Evolutionary conservation across 2,888 invertebrate species (phyloP), one percentile per base, ranked within the genome.

Genomic region (Phania funesta): DNA sequence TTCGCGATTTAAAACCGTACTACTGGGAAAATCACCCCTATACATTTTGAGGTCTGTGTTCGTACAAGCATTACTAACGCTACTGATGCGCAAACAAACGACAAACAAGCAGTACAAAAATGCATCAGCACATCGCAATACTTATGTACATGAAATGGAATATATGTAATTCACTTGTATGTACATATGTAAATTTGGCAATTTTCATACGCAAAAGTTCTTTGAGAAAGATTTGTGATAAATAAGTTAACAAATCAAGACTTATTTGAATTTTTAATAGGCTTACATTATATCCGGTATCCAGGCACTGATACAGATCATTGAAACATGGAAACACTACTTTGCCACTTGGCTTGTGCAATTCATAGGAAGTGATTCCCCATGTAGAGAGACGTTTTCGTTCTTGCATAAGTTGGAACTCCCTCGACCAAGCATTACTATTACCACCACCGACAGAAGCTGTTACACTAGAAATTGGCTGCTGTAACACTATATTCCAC

Each of bases 301-400:
- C 96, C 71, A 94, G 91, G 88, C 97, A 98, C 71, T 96, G 95
- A 90, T 96, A 98, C 83, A 99, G 92, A 80, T 96, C 95, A 73
- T 97, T 96, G 0, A 96, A 95, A 79, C 97, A 96, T 13, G 98
- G 97, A 91, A 98, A 98, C 77, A 98, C 94, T 85, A 99, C 94
- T 87, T 96, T 94, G 26, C 97, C 97, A 24, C 95, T 94, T 7
- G 92, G 93, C 35, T 94, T 93, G 86, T 98, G 96, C 65, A 98
- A 92, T 90, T 98, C 97, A 88, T 98, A 99, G 0, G 97, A 96
- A 0, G 97, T 97, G 74, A 99, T 98, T 22, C 99, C 98, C 95
- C 96, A 97, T 0, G 96, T 96, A 0, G 97, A 95, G 48, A 98
- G 93, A 70, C 99, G 93, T 91, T 98, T 98, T 26, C 99, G 92